These are phyloP conservation scores for Lycodopsis pacificus DNA, from an alignment of 2,797 vertebrate genomes.

Conservation along the genomic window DNA sequence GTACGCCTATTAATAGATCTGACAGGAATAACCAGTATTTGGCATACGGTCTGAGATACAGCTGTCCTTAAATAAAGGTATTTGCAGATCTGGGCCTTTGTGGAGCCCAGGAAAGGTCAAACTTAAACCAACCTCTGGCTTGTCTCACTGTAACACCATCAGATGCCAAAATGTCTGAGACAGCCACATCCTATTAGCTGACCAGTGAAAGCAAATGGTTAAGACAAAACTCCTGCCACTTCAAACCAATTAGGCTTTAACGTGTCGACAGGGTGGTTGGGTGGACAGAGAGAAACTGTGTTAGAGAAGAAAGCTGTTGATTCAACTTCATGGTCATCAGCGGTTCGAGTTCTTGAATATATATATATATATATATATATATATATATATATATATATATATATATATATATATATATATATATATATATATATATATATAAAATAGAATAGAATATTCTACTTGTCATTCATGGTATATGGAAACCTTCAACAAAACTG, in stretches of 20 bases:
- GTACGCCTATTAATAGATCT: not conserved
- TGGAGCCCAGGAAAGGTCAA: slow-evolving; percentile 12
- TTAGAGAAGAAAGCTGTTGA: not conserved
- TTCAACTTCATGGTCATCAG: slow-evolving; percentile 1
- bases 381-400: no score
- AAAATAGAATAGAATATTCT: no score
- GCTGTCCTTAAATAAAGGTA: slow-evolving; percentile 8
- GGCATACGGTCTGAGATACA: not conserved
- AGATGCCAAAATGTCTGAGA: slow-evolving; percentile 58
- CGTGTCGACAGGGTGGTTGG: slow-evolving; percentile 13
- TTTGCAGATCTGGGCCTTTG: slow-evolving; percentile 13
- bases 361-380: no score
- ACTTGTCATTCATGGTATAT: not conserved
- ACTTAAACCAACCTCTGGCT: slow-evolving; percentile 32
- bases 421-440: no score
- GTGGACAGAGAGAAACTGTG: not conserved
- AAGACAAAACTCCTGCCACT: slow-evolving; percentile 51
- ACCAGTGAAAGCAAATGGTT: slow-evolving; percentile 61
- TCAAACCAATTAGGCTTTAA: slow-evolving; percentile 73
- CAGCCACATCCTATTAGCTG: slow-evolving; percentile 71
- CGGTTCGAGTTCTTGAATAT: not conserved
- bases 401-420: no score
- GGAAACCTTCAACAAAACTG: not conserved
- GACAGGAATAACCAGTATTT: not conserved
- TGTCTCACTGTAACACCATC: slow-evolving; percentile 34